Evolutionary conservation across 2,113 vertebrate species (phyloP).

Genomic region (Alexandromys fortis): DNA sequence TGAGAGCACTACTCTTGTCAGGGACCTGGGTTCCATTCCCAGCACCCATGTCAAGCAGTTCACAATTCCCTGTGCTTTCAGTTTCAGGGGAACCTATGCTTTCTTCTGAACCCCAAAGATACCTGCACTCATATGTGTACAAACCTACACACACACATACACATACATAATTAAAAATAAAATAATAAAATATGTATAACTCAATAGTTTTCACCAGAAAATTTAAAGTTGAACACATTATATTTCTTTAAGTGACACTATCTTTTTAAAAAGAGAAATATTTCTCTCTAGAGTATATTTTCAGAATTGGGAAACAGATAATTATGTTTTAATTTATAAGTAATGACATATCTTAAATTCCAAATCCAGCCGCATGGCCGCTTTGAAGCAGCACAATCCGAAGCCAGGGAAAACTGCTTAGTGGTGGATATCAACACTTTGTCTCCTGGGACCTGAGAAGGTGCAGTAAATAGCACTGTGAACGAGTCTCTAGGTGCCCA

Average conservation of each 20-base stretch:
- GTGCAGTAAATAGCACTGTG: constrained; percentile 47
- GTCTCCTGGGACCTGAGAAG: constrained; percentile 23
- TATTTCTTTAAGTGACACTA: neutral
- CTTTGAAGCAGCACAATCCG: constrained; percentile 58
- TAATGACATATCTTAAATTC: constrained; percentile 56
- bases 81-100: neutral
- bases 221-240: neutral
- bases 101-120: neutral
- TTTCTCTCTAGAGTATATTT: constrained; percentile 36
- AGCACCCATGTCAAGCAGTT: neutral
- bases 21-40: neutral
- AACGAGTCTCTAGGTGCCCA: constrained; percentile 59
- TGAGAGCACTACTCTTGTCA: neutral
- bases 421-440: constrained; percentile 68
- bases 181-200: neutral
- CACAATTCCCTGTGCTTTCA: neutral
- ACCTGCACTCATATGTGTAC: neutral
- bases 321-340: constrained; percentile 46
- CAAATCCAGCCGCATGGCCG: constrained; percentile 28
- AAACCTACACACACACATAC: neutral
- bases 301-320: constrained; percentile 20
- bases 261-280: constrained; percentile 29
- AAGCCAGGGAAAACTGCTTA: constrained; percentile 68
- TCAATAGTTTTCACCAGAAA: neutral
- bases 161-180: neutral